Evolutionary conservation across 2,797 vertebrate genomes (phyloP).

Genomic region (Menidia menidia): DNA sequence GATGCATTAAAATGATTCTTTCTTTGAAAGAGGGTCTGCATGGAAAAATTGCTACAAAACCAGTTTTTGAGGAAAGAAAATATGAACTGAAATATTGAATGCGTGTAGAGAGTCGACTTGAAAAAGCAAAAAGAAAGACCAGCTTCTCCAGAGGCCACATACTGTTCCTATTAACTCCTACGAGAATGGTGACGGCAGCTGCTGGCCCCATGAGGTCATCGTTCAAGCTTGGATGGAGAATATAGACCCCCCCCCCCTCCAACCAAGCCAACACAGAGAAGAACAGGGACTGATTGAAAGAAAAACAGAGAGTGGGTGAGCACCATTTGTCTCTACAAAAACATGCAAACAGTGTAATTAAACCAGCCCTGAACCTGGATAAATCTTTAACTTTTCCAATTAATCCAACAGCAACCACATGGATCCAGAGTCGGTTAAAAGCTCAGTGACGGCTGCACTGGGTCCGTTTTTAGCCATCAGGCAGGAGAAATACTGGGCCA

Average conservation of each 20-base stretch:
- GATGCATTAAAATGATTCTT: not conserved
- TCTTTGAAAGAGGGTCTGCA: constrained; percentile 10
- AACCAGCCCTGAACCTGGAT: constrained; percentile 34
- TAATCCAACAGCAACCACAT: constrained; percentile 43
- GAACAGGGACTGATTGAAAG: constrained; percentile 41
- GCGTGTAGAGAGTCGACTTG: constrained; percentile 10
- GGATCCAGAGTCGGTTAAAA: constrained; percentile 18
- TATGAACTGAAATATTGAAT: constrained; percentile 8
- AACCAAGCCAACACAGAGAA: constrained; percentile 30
- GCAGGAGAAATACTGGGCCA: constrained; percentile 38
- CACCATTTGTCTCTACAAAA: constrained; percentile 59
- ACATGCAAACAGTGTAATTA: constrained; percentile 58
- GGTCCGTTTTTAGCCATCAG: constrained; percentile 47
- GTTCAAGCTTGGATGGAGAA: constrained; percentile 66
- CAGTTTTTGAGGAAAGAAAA: constrained; percentile 10
- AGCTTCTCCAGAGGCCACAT: constrained; percentile 74
- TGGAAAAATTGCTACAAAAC: not conserved
- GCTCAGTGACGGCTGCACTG: constrained; percentile 23
- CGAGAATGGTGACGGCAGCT: constrained; percentile 75
- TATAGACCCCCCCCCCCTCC: constrained; percentile 52
- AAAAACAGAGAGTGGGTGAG: constrained; percentile 45
- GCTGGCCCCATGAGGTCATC: constrained; percentile 81
- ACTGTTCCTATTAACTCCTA: constrained; percentile 82
- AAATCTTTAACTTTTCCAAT: constrained; percentile 17
- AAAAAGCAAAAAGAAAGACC: constrained; percentile 25